Conservation (phyloP, 2,113 vertebrate species). For the Prinia subflava region DNA sequence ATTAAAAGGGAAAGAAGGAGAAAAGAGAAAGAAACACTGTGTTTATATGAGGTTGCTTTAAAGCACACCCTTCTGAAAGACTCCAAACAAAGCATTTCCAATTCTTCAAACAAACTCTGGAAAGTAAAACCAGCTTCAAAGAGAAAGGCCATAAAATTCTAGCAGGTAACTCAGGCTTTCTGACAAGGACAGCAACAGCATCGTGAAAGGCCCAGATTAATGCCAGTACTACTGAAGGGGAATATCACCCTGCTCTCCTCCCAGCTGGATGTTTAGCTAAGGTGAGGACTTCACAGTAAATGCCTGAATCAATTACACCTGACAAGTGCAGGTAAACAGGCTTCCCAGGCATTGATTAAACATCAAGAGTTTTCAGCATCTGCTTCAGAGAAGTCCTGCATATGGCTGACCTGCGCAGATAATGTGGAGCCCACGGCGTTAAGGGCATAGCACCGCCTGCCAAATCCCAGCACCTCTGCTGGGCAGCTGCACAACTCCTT, state of each 20-base stretch:
- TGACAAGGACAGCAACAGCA: constrained; percentile 1
- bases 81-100: neutral
- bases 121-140: constrained; percentile 11
- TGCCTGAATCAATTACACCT: neutral
- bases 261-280: neutral
- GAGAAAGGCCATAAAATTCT: constrained; percentile 46
- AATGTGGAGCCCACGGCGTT: fast-evolving
- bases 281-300: constrained; percentile 17
- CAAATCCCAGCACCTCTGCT: neutral
- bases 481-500: neutral
- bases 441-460: neutral
- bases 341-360: constrained; percentile 13
- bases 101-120: constrained; percentile 16
- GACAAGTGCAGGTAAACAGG: constrained; percentile 11
- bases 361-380: neutral
- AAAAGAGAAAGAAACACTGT: neutral
- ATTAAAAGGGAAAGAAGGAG: neutral
- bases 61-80: neutral
- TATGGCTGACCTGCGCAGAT: neutral
- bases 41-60: neutral
- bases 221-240: neutral
- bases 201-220: neutral
- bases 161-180: neutral
- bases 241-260: neutral
- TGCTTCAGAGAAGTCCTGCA: neutral